Evolutionary conservation across 2,888 invertebrate species (phyloP).

Genomic region (Lottia gigantea): DNA sequence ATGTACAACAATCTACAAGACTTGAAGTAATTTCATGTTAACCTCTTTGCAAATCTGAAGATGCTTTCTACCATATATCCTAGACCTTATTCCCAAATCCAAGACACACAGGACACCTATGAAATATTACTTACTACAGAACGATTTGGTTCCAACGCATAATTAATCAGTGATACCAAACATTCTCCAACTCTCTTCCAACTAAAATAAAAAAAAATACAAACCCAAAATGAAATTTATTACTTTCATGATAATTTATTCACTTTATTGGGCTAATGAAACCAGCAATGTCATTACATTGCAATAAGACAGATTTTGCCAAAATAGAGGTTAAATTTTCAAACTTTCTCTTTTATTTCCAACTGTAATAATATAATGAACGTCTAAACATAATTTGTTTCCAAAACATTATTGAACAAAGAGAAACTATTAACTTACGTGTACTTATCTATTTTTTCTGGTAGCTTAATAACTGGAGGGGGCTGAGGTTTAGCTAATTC

Average conservation of each 20-base stretch:
- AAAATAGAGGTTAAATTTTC: too few species aligned
- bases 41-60: too few species aligned
- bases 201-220: conserved; percentile 41
- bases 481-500: conserved; percentile 55
- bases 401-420: background rate
- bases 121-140: conserved; percentile 48
- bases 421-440: conserved; percentile 45
- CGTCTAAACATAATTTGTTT: background rate
- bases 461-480: conserved; percentile 50
- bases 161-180: conserved; percentile 61
- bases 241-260: too few species aligned
- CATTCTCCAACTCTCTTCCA: conserved; percentile 66
- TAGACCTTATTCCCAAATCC: background rate
- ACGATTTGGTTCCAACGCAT: conserved; percentile 48
- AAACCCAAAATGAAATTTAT: background rate
- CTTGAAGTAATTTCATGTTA: too few species aligned
- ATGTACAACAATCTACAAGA: too few species aligned
- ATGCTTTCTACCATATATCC: too few species aligned
- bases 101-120: too few species aligned
- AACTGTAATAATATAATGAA: too few species aligned
- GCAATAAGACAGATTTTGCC: too few species aligned
- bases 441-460: conserved; percentile 51
- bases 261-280: too few species aligned
- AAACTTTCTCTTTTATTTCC: too few species aligned
- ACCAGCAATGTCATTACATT: too few species aligned